These are phyloP conservation scores for Meghimatium bilineatum DNA, from an alignment of 2,888 invertebrate genomes.

Conservation along the genomic window DNA sequence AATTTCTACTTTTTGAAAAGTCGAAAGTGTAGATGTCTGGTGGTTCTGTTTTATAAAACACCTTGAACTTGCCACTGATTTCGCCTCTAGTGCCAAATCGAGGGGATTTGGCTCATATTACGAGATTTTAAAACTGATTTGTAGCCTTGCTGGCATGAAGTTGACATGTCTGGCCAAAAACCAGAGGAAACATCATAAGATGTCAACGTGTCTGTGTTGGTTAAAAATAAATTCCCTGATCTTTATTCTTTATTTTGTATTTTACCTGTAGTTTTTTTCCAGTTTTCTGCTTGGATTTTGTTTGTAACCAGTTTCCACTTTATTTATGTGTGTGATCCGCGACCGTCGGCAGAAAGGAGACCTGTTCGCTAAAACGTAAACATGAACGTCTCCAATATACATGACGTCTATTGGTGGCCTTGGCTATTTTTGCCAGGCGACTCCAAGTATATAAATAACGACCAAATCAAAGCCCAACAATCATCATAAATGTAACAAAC, in stretches of 20 bases:
- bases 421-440: too few species aligned
- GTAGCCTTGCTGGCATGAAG: conserved; percentile 31
- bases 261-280: not conserved
- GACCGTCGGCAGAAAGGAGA: too few species aligned
- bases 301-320: not conserved
- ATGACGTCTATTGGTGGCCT: too few species aligned
- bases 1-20: not conserved
- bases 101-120: conserved; percentile 29
- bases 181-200: not conserved
- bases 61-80: conserved; percentile 33
- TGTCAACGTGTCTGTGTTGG: not conserved
- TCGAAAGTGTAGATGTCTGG: conserved; percentile 10
- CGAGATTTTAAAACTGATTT: conserved; percentile 35
- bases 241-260: not conserved
- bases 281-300: not conserved
- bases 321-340: not conserved
- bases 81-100: conserved; percentile 31
- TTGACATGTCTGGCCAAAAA: conserved; percentile 34
- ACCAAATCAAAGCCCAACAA: too few species aligned
- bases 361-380: too few species aligned
- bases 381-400: too few species aligned
- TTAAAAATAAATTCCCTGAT: too few species aligned
- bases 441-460: too few species aligned
- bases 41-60: not conserved
- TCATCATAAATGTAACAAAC: too few species aligned